Base-by-base conservation (phyloP, 2,888 invertebrate genomes). In the Hetaerina titia region DNA sequence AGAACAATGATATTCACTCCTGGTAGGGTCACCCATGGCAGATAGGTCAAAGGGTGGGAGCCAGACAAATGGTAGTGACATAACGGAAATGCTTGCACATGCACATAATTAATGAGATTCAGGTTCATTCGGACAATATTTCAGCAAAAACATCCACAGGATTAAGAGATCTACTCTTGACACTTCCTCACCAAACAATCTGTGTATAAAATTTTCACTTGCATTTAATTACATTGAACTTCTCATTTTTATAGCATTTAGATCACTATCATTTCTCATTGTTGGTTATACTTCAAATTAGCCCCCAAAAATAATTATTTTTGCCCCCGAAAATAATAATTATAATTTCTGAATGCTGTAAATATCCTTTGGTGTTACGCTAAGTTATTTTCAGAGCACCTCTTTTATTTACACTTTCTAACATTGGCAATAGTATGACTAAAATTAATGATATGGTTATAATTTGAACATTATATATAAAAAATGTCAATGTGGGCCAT, bases 401-500 rank as follows among this genome's bases (percentile, higher is more conserved):
- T 74, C 11, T 74, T 90, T 90, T 64, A 69, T 56, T 45, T 92
- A 92, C 69, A 92, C 22, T 25, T 74, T 9, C 11, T 45, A 64
- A 74, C 56, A 74, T 64, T n/a, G 56, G 56, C 56, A 69, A 31
- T 64, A 64, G 69, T 19, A 92, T 19, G 17, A 69, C 69, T 92
- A 92, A 74, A 74, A 69, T 92, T 92, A 92, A 92, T 92, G 92
- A 92, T 92, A 92, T 92, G 92, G 92, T 69, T 92, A 92, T 74
- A 69, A 56, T 69, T 92, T 92, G 56, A 92, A 74, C 56, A 74
- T 13, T 69, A 22, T 45, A 56, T 92, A 92, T 92, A 92, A 92
- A 89, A 90, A 56, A 69, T 92, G 69, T 92, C 92, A 92, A 69
- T n/a, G 69, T 57, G 19, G 69, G 69, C 92, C 92, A 63, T 69